phyloP scores from a whole-genome alignment of 2,797 vertebrate species.

The Fundulus diaphanus region DNA sequence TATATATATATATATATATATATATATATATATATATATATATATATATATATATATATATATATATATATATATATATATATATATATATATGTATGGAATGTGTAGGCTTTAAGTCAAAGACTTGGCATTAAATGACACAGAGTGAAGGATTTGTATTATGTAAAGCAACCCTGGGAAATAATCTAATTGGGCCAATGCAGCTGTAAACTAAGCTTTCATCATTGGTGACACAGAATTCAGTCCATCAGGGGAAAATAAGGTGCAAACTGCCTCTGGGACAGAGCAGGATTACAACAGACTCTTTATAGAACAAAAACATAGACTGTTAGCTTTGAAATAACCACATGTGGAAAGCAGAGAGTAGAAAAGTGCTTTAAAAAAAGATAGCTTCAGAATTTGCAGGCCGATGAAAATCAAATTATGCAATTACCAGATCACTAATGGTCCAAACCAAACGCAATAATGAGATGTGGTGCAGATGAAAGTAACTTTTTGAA shows the following conservation, averaged over 20 bases:
- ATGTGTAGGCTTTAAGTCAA: constrained; percentile 8
- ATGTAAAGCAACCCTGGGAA: constrained; percentile 63
- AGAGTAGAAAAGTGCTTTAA: not conserved
- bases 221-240: constrained; percentile 60
- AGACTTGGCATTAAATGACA: constrained; percentile 68
- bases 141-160: constrained; percentile 64
- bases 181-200: constrained; percentile 70
- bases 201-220: constrained; percentile 55
- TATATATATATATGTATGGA: no score
- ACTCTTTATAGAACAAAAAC: constrained; percentile 40
- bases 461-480: constrained; percentile 39
- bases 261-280: constrained; percentile 52
- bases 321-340: constrained; percentile 59
- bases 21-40: no score
- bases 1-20: no score
- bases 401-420: not conserved
- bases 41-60: no score
- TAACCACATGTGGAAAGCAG: constrained; percentile 40
- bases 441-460: constrained; percentile 1
- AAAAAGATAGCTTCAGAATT: not conserved
- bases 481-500: constrained; percentile 40
- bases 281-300: constrained; percentile 26
- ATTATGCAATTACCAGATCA: constrained; percentile 12
- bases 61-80: no score
- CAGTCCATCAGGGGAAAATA: constrained; percentile 48